Evolutionary conservation across 2,888 invertebrate species (phyloP).

Genomic region (Tigriopus californicus): DNA sequence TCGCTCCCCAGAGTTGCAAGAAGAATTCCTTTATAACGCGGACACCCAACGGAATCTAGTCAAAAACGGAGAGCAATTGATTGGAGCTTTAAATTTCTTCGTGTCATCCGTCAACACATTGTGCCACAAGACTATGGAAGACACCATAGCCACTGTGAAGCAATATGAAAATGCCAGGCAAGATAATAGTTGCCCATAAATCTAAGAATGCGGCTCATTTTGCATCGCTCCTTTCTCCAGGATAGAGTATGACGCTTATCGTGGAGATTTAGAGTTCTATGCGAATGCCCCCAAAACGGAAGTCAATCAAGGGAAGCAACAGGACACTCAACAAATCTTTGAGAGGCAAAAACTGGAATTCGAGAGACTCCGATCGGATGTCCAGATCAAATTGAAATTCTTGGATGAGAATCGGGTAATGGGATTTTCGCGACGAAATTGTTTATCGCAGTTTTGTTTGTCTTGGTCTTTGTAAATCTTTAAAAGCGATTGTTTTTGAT

Average conservation of each 20-base stretch:
- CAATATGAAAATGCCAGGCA: constrained; percentile 57
- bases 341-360: constrained; percentile 71
- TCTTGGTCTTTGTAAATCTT: not conserved
- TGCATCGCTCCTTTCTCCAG: constrained; percentile 32
- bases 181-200: constrained; percentile 35
- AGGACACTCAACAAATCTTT: constrained; percentile 61
- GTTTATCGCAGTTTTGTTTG: not conserved
- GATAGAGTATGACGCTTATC: constrained; percentile 93
- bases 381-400: constrained; percentile 83
- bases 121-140: constrained; percentile 94
- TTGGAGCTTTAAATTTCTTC: constrained; percentile 88
- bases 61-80: constrained; percentile 77
- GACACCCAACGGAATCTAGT: constrained; percentile 83
- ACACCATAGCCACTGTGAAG: constrained; percentile 58
- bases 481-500: not conserved
- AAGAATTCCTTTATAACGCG: constrained; percentile 83
- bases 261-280: constrained; percentile 65
- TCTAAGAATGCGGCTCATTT: too few species aligned
- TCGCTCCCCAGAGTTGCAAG: constrained; percentile 84
- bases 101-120: constrained; percentile 85
- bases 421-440: not conserved
- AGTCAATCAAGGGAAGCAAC: constrained; percentile 39
- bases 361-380: constrained; percentile 79
- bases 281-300: constrained; percentile 26
- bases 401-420: constrained; percentile 86